Evolutionary conservation across 2,113 vertebrate species (phyloP).

Genomic region (Asarcornis scutulata): DNA sequence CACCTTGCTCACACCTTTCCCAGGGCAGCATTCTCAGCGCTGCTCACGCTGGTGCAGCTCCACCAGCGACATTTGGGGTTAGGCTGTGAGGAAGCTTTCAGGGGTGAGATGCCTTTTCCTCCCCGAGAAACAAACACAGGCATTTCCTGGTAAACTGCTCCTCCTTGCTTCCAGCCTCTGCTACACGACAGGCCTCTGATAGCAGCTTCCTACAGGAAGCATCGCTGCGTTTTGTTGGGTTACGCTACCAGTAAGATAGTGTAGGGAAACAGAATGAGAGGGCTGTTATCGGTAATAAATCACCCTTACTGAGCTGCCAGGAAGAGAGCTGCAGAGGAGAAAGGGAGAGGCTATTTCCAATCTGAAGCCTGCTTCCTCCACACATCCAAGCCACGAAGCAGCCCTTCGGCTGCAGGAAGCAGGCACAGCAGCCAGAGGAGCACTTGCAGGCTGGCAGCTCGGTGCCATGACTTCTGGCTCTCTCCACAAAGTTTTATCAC

Average conservation of each 20-base stretch:
- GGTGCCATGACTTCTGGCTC: neutral
- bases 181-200: constrained; percentile 2
- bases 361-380: neutral
- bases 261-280: constrained; percentile 12
- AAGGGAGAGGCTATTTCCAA: neutral
- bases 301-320: neutral
- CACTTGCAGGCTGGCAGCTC: neutral
- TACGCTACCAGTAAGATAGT: neutral
- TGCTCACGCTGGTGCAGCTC: neutral
- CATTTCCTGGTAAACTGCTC: constrained; percentile 36
- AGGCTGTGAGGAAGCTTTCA: neutral
- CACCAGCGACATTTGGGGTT: neutral
- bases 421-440: neutral
- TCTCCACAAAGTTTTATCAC: neutral
- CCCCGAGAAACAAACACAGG: neutral
- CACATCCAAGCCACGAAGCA: neutral
- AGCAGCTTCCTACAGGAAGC: constrained; percentile 12
- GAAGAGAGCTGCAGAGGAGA: neutral
- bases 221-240: neutral
- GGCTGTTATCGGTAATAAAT: neutral
- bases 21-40: neutral
- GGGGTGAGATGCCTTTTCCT: neutral
- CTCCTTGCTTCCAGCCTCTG: constrained; percentile 7
- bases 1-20: neutral
- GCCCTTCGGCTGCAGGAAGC: neutral